Evolutionary conservation across 2,113 vertebrate genomes (phyloP).

Genomic region (Crypturellus undulatus): DNA sequence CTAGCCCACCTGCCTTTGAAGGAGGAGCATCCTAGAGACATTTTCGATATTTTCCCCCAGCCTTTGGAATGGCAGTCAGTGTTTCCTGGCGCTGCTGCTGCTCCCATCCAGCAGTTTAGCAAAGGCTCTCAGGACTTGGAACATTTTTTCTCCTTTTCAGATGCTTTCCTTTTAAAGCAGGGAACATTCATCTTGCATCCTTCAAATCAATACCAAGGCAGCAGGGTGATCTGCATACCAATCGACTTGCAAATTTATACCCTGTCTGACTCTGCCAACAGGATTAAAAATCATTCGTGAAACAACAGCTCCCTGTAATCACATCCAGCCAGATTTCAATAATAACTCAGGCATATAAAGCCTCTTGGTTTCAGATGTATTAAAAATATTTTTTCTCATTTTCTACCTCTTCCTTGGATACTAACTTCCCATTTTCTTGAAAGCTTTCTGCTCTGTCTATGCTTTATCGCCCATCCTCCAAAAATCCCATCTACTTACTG

Average conservation of each 20-base stretch:
- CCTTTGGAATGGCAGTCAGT: background rate
- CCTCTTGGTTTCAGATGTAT: constrained; percentile 55
- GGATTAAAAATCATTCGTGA: constrained; percentile 71
- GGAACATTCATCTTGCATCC: constrained; percentile 37
- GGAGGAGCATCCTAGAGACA: background rate
- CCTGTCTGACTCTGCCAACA: constrained; percentile 54
- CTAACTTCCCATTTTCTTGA: constrained; percentile 49
- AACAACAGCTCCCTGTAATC: constrained; percentile 70
- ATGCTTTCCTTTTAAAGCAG: constrained; percentile 31
- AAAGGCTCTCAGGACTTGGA: constrained; percentile 10
- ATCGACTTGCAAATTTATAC: constrained; percentile 54
- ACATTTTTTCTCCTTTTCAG: background rate
- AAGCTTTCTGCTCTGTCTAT: background rate
- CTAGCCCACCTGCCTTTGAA: background rate
- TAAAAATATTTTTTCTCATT: constrained; percentile 64
- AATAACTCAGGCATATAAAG: constrained; percentile 60
- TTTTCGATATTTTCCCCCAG: background rate
- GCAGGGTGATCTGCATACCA: constrained; percentile 59
- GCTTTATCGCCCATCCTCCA: background rate
- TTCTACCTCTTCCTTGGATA: constrained; percentile 38
- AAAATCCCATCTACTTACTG: background rate
- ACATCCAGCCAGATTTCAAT: constrained; percentile 66
- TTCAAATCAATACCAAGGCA: constrained; percentile 70
- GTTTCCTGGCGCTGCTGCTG: background rate
- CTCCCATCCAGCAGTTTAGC: background rate